Evolutionary conservation across 23 tunicate species (phyloP), one percentile per base, ranked within the genome.

Genomic region (Corella eumyota): DNA sequence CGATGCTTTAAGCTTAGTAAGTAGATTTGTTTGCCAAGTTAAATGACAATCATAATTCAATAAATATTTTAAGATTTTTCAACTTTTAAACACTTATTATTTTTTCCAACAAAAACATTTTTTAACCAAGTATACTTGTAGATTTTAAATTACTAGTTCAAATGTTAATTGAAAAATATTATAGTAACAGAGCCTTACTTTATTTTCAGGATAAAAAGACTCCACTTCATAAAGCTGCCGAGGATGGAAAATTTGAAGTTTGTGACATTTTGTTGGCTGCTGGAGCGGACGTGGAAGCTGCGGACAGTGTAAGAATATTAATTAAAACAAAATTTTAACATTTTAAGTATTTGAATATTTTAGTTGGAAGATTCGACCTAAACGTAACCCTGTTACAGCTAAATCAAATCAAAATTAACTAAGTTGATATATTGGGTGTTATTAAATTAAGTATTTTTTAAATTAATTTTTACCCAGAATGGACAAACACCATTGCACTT

Each of bases 141-240:
- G 13, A 40, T 40, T 40, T 11, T 40, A 9, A 9, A 15, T 15
- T 40, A 15, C 15, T 11, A 40, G 15, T 9, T 11, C 15, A 9
- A 11, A 40, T 11, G 48, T 9, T 40, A 40, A 11, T 9, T 9
- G 11, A 40, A 11, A 15, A 40, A 40, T n/a, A n/a, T n/a, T n/a
- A n/a, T n/a, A n/a, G n/a, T n/a, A n/a, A n/a, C n/a, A n/a, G n/a
- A n/a, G n/a, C n/a, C n/a, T n/a, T n/a, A n/a, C n/a, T n/a, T n/a
- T n/a, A n/a, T n/a, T n/a, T n/a, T n/a, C 56, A 86, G 96, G 88
- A 88, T 57, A 88, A 78, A 53, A 88, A 88, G 62, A 88, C 96
- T 3, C 81, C 96, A 25, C 72, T 88, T 15, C 96, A 88, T 62
- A 78, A 88, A 79, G 88, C 96, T n/a, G 79, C 96, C 17, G 96